Evolutionary conservation across 1,140 invertebrate species (phyloP).

Genomic region (Sitobion miscanthi): DNA sequence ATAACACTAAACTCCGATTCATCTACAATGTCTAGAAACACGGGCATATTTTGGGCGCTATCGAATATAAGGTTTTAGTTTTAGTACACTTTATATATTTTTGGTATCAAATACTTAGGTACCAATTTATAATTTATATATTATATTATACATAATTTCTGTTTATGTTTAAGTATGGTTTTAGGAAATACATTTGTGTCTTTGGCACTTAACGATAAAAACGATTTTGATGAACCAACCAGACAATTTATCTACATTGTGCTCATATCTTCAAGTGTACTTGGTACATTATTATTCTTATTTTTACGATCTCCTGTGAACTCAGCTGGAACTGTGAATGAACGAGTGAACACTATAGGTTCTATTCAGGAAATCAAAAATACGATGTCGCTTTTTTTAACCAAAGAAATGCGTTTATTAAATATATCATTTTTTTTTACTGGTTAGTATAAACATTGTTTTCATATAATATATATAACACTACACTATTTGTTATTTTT

Average conservation of each 20-base stretch:
- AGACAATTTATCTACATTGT: conserved; percentile 78
- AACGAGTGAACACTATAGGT: conserved; percentile 59
- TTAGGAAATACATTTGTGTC: conserved; percentile 94
- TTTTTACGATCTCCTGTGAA: conserved; percentile 68
- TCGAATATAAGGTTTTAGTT: conserved; percentile 77
- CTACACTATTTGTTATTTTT: neutral
- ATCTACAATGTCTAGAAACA: conserved; percentile 89
- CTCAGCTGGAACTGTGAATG: conserved; percentile 64
- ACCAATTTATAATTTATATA: neutral
- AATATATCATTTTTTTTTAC: conserved; percentile 90
- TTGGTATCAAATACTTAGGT: neutral
- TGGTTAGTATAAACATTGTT: conserved; percentile 64
- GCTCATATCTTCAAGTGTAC: conserved; percentile 73
- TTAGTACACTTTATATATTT: conserved; percentile 62
- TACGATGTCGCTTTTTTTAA: conserved; percentile 78
- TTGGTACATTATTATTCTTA: conserved; percentile 75
- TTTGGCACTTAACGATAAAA: conserved; percentile 81
- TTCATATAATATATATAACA: neutral
- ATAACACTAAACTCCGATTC: conserved; percentile 87
- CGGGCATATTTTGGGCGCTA: conserved; percentile 95
- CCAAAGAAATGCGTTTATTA: conserved; percentile 83
- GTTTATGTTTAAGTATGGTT: conserved; percentile 76
- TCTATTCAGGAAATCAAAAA: conserved; percentile 73
- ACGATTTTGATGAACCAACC: conserved; percentile 68
- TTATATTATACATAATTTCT: neutral